These are phyloP conservation scores for Sebastes vulpes DNA, from an alignment of 2,797 vertebrate genomes.

Conservation along the genomic window DNA sequence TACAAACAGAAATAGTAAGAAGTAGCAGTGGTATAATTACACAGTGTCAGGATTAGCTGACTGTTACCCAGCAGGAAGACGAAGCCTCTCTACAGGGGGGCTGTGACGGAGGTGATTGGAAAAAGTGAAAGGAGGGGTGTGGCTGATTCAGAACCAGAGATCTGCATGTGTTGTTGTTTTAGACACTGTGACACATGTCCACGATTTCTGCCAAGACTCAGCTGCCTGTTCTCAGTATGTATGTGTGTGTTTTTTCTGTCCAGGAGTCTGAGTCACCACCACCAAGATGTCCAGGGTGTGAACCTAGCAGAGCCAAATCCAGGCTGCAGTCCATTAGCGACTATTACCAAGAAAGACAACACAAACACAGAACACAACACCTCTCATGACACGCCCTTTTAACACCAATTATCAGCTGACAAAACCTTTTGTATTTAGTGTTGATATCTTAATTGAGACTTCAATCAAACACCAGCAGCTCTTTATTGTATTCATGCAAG, in stretches of 20 bases:
- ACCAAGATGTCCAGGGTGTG: conserved; percentile 39
- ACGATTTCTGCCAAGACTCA: conserved; percentile 19
- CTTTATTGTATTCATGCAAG: neutral
- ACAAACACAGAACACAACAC: conserved; percentile 18
- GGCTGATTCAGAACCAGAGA: neutral
- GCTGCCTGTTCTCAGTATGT: neutral
- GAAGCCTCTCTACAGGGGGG: neutral
- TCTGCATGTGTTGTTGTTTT: conserved; percentile 26
- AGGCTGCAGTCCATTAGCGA: conserved; percentile 30
- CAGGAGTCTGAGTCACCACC: conserved; percentile 39
- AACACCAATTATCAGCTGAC: conserved; percentile 12
- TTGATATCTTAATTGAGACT: conserved; percentile 2
- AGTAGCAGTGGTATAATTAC: neutral
- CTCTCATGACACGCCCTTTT: neutral
- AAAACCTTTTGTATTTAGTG: conserved; percentile 1
- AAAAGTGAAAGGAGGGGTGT: neutral
- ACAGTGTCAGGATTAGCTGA: neutral
- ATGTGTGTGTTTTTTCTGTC: conserved; percentile 8
- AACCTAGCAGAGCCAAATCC: conserved; percentile 14
- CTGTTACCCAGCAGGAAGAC: neutral
- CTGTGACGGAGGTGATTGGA: neutral
- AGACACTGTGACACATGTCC: conserved; percentile 29
- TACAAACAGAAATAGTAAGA: neutral
- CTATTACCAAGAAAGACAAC: conserved; percentile 30
- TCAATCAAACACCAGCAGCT: conserved; percentile 17